These are phyloP conservation scores for Lepidonotus clava DNA, from an alignment of 2,888 invertebrate species.

Conservation along the genomic window DNA sequence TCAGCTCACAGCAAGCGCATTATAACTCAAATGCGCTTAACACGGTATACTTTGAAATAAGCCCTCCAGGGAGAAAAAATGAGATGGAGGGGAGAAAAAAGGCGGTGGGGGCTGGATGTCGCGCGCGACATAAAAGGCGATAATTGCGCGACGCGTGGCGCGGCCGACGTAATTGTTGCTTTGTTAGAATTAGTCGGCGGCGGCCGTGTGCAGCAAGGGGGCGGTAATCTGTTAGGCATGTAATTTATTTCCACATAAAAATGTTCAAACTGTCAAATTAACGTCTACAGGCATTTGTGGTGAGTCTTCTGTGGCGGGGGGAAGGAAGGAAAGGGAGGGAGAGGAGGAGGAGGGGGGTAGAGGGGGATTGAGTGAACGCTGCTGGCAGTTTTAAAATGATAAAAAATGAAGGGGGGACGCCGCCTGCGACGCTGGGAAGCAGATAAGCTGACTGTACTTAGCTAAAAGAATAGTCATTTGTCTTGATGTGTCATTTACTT, in stretches of 20 bases:
- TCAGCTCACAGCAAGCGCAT: neutral
- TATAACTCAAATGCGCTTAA: constrained; percentile 22
- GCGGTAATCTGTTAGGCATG: constrained; percentile 50
- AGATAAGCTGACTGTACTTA: constrained; percentile 43
- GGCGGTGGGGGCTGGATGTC: constrained; percentile 18
- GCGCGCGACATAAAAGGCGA: constrained; percentile 28
- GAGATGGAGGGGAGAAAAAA: neutral
- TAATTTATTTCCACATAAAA: constrained; percentile 54
- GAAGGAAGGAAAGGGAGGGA: neutral
- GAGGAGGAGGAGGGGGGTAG: neutral
- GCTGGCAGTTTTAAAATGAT: constrained; percentile 16
- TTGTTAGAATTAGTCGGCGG: constrained; percentile 48
- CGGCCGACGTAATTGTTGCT: constrained; percentile 49
- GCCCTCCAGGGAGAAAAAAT: neutral
- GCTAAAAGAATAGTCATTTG: constrained; percentile 53
- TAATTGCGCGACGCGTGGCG: constrained; percentile 24
- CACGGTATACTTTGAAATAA: constrained; percentile 42
- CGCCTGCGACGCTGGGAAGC: constrained; percentile 11
- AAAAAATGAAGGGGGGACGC: neutral
- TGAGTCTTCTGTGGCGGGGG: neutral
- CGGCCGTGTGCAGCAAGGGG: constrained; percentile 33
- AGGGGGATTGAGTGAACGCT: constrained; percentile 20
- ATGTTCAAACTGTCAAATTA: constrained; percentile 53
- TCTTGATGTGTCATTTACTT: constrained; percentile 52
- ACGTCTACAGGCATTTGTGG: constrained; percentile 52